These are phyloP conservation scores for Dilophus febrilis DNA, from an alignment of 2,888 invertebrate species.

Conservation along the genomic window DNA sequence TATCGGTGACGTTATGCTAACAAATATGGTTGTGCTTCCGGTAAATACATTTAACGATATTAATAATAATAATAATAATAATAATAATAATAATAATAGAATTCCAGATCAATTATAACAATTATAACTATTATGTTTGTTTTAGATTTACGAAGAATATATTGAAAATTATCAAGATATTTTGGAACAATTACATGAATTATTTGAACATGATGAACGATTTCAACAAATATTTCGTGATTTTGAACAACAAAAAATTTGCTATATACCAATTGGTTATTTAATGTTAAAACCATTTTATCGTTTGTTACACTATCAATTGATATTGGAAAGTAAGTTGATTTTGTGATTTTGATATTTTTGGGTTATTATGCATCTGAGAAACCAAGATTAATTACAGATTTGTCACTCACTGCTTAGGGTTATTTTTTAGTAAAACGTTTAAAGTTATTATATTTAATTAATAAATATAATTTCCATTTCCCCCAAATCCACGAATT, in stretches of 20 bases:
- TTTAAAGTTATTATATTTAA: too few species aligned
- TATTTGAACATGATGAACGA: slow-evolving; percentile 48
- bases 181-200: slow-evolving; percentile 62
- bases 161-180: slow-evolving; percentile 58
- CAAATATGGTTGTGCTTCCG: slow-evolving; percentile 44
- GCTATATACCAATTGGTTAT: slow-evolving; percentile 70
- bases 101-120: too few species aligned
- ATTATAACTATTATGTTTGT: slow-evolving; percentile 10
- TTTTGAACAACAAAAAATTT: slow-evolving; percentile 69
- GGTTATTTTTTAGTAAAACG: too few species aligned
- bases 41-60: too few species aligned
- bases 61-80: too few species aligned
- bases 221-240: slow-evolving; percentile 55
- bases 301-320: slow-evolving; percentile 68
- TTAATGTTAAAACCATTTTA: slow-evolving; percentile 70
- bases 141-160: slow-evolving; percentile 50
- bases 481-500: too few species aligned
- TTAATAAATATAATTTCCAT: too few species aligned
- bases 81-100: too few species aligned
- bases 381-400: too few species aligned
- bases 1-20: slow-evolving; percentile 59
- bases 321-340: slow-evolving; percentile 56
- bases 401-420: too few species aligned
- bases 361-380: too few species aligned
- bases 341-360: too few species aligned